Evolutionary conservation across 2,113 vertebrate genomes (phyloP), one percentile per base, ranked within the genome.

Genomic region (Equus przewalskii): DNA sequence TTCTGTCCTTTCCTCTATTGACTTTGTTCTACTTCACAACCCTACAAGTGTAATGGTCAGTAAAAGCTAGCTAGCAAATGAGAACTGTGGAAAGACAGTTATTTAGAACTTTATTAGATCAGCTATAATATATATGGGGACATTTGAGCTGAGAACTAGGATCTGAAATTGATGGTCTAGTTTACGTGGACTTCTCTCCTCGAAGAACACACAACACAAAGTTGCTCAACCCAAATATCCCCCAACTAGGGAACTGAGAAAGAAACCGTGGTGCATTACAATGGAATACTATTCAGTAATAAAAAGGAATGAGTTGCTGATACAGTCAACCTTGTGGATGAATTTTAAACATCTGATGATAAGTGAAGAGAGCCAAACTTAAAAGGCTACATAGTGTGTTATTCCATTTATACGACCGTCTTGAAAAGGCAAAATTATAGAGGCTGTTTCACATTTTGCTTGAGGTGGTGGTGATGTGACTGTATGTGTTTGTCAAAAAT

Each of bases 31-130:
- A n/a, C 56, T 73, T 91, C 21, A 62, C 18, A 89, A 30, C 7
- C 7, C 16, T 9, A 54, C 60, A 62, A 67, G 91, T 75, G 30
- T 49, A 70, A 82, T 91, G 26, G 10, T 64, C 16, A 78, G 16
- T 89, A 46, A 96, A 89, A 82, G 56, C n/a, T n/a, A 88, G 46
- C 14, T 22, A 85, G 44, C 85, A 76, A 94, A 65, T 49, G 24
- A 92, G 13, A 82, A 79, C 46, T 67, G 70, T 88, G 60, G 46
- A 58, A 87, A 80, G 36, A 69, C 24, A 36, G 21, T 51, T 84
- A 64, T 64, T 96, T 91, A 73, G 51, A 94, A 91, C 92, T 83
- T 28, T 22, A 33, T 78, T 81, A 88, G 21, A 73, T 5, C 5
- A 76, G 64, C 1, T 96, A 76, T 87, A 85, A 76, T 58, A 14